phyloP scores from a whole-genome alignment of 2,113 vertebrate genomes.

The Bettongia penicillata region DNA sequence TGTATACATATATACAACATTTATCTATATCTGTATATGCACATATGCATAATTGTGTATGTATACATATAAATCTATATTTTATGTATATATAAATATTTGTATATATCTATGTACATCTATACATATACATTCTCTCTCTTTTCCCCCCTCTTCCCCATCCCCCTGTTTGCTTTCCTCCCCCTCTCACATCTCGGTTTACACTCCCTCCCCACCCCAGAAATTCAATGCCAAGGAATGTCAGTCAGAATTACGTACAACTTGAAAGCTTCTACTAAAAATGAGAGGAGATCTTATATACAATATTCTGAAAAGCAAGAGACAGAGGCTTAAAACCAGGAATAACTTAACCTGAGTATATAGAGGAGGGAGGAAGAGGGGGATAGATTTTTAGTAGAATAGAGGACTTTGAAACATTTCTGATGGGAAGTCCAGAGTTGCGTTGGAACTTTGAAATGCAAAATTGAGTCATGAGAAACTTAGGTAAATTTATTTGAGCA shows the following conservation, averaged over 20 bases:
- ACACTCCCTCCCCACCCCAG: neutral
- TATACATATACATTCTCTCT: neutral
- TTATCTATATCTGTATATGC: too few relatives aligned
- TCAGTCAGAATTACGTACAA: neutral
- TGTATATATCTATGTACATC: neutral
- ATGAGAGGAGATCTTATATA: neutral
- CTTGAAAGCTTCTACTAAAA: neutral
- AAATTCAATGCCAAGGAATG: neutral
- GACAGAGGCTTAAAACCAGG: neutral
- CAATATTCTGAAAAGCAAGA: neutral
- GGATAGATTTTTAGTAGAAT: neutral
- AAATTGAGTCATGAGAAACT: neutral
- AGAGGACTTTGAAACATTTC: neutral
- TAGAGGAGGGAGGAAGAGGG: neutral
- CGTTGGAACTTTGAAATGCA: neutral
- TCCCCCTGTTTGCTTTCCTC: neutral
- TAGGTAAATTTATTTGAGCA: neutral
- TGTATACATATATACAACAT: neutral
- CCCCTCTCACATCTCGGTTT: neutral
- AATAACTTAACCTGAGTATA: neutral
- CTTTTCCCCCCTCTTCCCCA: neutral
- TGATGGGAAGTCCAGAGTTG: neutral
- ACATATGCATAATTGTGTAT: neutral
- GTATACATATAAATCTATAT: neutral
- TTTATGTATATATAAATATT: neutral